These are phyloP conservation scores for Haemorhous mexicanus DNA, from an alignment of 2,113 vertebrate species.

Conservation along the genomic window DNA sequence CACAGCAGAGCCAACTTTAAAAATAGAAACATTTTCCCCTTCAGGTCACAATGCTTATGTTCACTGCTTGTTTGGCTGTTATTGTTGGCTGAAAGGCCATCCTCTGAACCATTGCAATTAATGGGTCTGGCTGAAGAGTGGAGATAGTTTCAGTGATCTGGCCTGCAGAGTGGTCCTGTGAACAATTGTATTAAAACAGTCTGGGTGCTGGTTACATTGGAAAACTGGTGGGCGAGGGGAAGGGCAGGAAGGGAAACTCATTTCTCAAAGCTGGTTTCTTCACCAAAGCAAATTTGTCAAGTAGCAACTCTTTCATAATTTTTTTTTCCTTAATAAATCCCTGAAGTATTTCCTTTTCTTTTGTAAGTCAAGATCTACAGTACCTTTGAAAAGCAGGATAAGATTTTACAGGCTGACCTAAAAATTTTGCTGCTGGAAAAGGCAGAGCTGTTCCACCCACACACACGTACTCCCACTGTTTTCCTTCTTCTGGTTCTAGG, in stretches of 20 bases:
- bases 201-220: not conserved
- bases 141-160: not conserved
- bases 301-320: not conserved
- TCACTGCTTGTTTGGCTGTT: not conserved
- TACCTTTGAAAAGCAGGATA: not conserved
- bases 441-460: not conserved
- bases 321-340: not conserved
- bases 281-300: not conserved
- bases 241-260: not conserved
- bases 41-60: not conserved
- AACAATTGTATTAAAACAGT: not conserved
- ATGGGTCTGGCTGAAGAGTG: not conserved
- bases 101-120: not conserved
- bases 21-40: not conserved
- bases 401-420: not conserved
- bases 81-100: not conserved
- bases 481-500: not conserved
- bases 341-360: constrained; percentile 1
- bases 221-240: not conserved
- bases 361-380: not conserved
- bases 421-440: not conserved
- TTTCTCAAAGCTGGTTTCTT: not conserved
- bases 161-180: not conserved
- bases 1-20: not conserved
- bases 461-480: not conserved